phyloP scores from a whole-genome alignment of 2,797 vertebrate genomes.

The Hylomyscus alleni region DNA sequence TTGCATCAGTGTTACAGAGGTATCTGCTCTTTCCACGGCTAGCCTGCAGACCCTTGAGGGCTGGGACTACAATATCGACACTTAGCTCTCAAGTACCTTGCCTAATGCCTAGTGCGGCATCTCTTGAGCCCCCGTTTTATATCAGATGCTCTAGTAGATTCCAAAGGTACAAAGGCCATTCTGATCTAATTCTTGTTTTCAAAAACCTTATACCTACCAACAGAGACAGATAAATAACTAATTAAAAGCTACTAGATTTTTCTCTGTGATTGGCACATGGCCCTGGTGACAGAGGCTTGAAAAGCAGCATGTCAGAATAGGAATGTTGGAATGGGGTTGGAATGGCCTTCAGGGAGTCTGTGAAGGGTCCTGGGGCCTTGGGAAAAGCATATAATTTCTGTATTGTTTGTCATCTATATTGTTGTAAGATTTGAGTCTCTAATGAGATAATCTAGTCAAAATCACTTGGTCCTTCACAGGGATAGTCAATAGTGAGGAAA shows the following conservation, averaged over 20 bases:
- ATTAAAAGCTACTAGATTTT: background rate
- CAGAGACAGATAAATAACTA: background rate
- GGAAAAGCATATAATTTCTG: background rate
- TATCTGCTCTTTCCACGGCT: background rate
- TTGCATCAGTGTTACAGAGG: background rate
- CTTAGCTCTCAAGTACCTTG: background rate
- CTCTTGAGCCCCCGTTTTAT: background rate
- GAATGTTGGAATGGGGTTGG: fast-evolving
- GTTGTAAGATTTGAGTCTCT: background rate
- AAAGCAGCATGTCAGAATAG: background rate
- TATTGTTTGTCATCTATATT: background rate
- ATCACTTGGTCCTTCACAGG: background rate
- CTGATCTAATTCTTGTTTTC: background rate
- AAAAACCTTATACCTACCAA: background rate
- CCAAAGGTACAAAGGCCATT: background rate
- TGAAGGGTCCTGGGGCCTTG: background rate
- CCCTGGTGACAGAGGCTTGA: background rate
- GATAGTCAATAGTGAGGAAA: background rate
- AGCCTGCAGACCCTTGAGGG: background rate
- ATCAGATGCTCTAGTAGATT: background rate
- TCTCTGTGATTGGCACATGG: background rate
- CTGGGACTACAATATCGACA: background rate
- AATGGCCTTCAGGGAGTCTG: background rate
- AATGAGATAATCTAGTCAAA: background rate
- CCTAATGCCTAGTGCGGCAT: background rate